phyloP scores from a whole-genome alignment of 2,888 invertebrate species.

The Erebia ligea region DNA sequence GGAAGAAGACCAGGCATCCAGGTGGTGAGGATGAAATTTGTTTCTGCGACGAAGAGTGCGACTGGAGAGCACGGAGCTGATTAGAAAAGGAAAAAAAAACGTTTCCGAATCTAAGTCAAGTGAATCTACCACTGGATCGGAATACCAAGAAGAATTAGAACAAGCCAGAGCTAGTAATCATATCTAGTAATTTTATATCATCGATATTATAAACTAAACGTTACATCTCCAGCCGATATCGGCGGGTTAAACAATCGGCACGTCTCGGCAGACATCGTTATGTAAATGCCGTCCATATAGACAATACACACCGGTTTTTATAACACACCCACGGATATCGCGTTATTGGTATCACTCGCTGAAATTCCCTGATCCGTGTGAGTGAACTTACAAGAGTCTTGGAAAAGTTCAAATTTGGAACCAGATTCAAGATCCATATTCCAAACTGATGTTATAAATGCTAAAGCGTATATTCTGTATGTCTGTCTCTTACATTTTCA shows the following conservation, averaged over 20 bases:
- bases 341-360: not conserved
- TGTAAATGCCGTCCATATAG: constrained; percentile 49
- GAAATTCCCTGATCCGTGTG: not conserved
- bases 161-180: not conserved
- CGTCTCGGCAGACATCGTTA: constrained; percentile 49
- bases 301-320: constrained; percentile 49
- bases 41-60: too few relatives aligned
- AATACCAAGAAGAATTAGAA: too few relatives aligned
- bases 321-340: constrained; percentile 40
- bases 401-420: not conserved
- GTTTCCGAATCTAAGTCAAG: too few relatives aligned
- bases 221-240: constrained; percentile 32
- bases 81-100: too few relatives aligned
- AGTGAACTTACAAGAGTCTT: not conserved
- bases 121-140: too few relatives aligned
- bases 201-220: constrained; percentile 17
- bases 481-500: too few relatives aligned
- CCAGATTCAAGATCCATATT: too few relatives aligned
- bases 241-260: constrained; percentile 53
- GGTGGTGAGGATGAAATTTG: too few relatives aligned
- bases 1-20: too few relatives aligned
- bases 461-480: too few relatives aligned
- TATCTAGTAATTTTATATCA: constrained; percentile 20
- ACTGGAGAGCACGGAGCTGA: too few relatives aligned
- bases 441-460: too few relatives aligned